Evolutionary conservation across 2,113 vertebrate genomes (phyloP), one percentile per base, ranked within the genome.

Genomic region (Raja brachyura): DNA sequence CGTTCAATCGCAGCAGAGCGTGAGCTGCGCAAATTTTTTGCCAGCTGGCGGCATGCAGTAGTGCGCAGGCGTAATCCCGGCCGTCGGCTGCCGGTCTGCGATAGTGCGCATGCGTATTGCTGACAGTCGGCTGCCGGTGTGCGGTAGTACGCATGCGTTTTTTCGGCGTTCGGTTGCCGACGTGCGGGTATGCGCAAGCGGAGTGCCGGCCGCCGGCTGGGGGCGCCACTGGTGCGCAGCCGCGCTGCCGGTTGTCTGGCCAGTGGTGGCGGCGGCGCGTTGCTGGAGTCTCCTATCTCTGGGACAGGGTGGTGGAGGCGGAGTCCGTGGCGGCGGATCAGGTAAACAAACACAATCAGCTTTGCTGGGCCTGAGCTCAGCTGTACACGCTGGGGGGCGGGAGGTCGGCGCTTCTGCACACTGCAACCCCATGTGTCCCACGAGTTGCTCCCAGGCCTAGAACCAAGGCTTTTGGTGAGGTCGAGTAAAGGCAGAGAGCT

Each of bases 291-390:
- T 22, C 33, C 33, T 92, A 68, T 92, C 39, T 73, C 33, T 92
- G 68, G 90, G 33, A 92, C 90, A 33, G 90, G 90, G 33, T 92
- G 66, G 16, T 48, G 90, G 68, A 92, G 90, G 90, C 90, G 90
- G 90, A 92, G 90, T 92, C 68, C 66, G 66, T 1, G 22, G 39
- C 39, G 90, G 90, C 66, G 39, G 90, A 70, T 63, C 88, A 92
- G 88, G 88, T 92, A 92, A 92, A 92, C 66, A 92, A 73, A 92
- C 90, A 48, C 11, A 31, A 22, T 39, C 3, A 11, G 63, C 16
- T 31, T 48, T 39, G 22, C n/a, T 18, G 66, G 63, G 86, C 61
- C 48, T 4, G 33, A 25, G 79, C 33, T 83, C 79, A 18, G 31
- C 11, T 5, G 31, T 22, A 33, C 20, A 3, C 20, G 5, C 66